A percentile compares a stretch with the other conserved stretches of the same genome.
These are phyloP conservation scores for Myopa testacea DNA, from an alignment of 2,888 invertebrate genomes.

Conservation along the genomic window DNA sequence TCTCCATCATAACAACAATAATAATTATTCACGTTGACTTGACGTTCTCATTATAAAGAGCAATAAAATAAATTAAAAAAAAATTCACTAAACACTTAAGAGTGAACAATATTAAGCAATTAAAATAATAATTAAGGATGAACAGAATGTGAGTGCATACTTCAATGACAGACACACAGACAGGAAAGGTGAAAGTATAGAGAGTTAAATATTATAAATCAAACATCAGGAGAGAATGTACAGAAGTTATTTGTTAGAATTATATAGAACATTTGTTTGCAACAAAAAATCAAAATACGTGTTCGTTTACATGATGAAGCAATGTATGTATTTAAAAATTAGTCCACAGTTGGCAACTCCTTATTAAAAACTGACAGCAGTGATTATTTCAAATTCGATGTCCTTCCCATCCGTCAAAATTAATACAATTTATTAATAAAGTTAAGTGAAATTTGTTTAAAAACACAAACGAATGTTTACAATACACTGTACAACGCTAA, in stretches of 20 bases:
- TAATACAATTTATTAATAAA: no score
- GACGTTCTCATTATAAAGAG: slow-evolving; percentile 30
- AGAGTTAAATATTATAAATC: not conserved
- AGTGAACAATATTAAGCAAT: slow-evolving; percentile 24
- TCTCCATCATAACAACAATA: slow-evolving; percentile 24
- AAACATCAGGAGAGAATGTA: not conserved
- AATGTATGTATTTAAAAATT: no score
- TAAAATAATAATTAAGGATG: slow-evolving; percentile 27
- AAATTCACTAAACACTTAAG: slow-evolving; percentile 12
- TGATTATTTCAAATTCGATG: no score
- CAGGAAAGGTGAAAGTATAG: not conserved
- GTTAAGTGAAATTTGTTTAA: no score
- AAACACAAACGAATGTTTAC: no score
- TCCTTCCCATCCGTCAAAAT: no score
- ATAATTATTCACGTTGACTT: slow-evolving; percentile 40
- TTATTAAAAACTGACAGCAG: no score
- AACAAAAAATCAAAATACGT: no score
- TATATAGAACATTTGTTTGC: no score
- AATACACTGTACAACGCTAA: no score
- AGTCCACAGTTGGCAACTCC: no score
- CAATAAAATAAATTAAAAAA: not conserved
- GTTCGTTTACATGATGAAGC: no score
- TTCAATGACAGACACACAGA: not conserved
- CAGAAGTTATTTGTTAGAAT: not conserved
- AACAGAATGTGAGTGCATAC: slow-evolving; percentile 3